Base-by-base conservation (phyloP, 2,888 invertebrate species). In the Bursaphelenchus okinawaensis region DNA sequence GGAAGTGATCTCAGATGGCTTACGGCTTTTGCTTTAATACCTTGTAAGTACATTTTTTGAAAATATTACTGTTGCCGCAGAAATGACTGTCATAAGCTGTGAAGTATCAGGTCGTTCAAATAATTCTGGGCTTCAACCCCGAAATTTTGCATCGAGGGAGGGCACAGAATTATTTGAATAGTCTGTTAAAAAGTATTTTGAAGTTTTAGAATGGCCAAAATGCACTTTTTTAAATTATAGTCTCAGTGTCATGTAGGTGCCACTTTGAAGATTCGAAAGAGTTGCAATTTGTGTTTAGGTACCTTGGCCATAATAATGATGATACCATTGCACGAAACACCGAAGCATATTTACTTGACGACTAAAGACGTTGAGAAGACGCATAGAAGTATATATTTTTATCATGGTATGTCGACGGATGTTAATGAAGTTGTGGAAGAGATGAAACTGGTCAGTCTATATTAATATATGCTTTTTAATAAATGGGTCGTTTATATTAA, bases 281-380 rank as follows among this genome's bases (percentile, higher is more conserved):
- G 9, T 40, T 40, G n/a, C 9, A 54, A 26, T 54, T 1, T n/a
- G 2, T 27, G 26, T 67, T 26, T 56, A 72, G 72, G 69, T 55
- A 28, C 70, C 4, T 12, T 77, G 23, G 69, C 69, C 62, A 62
- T 74, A 20, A 8, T 73, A 0, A 55, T 65, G 6, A 67, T 75
- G 7, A 66, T 75, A 24, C 67, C 75, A n/a, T 65, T 77, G 19
- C 75, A 70, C 6, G 77, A 77, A 57, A 75, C 77, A 0, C 77
- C 77, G 1, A 77, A 77, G 58, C 76, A 70, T 52, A 64, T 77
- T 7, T 62, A 73, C n/a, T 63, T 75, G 12, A 54, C 68, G 1
- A 66, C 65, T 29, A 40, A 67, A 22, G 61, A 72, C 40, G 60
- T 66, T 20, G 62, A 57, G 9, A 62, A 58, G 4, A 74, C 76